Conservation (phyloP, 1,140 invertebrate genomes). For the Calliphora vicina region DNA sequence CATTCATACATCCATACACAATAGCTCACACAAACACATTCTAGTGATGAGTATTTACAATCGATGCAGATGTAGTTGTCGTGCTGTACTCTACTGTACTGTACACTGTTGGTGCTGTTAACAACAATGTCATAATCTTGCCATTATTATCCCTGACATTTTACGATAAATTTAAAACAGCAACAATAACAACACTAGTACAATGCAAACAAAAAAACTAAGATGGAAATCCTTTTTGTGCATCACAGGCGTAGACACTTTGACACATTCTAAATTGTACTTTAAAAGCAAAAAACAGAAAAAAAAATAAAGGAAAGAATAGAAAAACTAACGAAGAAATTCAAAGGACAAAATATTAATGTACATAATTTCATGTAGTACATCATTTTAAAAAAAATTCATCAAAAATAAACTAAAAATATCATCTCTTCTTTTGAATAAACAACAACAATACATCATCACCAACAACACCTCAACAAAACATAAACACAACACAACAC, state of each 20-base stretch:
- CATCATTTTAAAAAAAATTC: background rate
- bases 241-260: conserved; percentile 50
- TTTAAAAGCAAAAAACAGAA: conserved; percentile 38
- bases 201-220: background rate
- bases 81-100: too few species aligned
- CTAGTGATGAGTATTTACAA: background rate
- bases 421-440: background rate
- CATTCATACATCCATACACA: too few species aligned
- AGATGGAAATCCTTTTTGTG: conserved; percentile 24
- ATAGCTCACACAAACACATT: too few species aligned
- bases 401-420: background rate
- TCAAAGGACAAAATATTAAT: background rate
- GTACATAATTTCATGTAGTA: background rate
- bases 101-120: background rate
- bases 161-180: conserved; percentile 19
- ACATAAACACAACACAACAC: background rate
- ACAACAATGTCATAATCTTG: conserved; percentile 32
- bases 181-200: conserved; percentile 5
- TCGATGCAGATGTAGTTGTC: background rate
- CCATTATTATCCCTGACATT: conserved; percentile 31
- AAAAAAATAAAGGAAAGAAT: background rate
- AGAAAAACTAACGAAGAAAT: background rate
- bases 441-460: background rate
- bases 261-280: conserved; percentile 61
- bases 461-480: background rate